phyloP scores from a whole-genome alignment of 1,140 invertebrate genomes.

The Leptopilina boulardi region DNA sequence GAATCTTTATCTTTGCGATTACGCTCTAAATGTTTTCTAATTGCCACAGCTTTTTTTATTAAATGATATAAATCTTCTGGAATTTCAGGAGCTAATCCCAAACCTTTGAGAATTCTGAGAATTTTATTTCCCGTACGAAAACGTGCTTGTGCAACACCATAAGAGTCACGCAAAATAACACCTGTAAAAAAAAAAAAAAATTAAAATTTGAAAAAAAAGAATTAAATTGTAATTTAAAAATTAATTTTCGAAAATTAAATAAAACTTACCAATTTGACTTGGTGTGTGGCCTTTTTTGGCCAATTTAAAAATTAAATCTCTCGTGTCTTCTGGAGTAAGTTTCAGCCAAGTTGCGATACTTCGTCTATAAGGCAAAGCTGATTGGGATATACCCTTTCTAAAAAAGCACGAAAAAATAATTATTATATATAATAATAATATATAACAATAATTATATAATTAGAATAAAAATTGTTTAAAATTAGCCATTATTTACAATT shows the following conservation, averaged over 20 bases:
- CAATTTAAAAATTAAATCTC: constrained; percentile 97
- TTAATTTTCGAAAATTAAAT: background rate
- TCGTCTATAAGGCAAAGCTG: constrained; percentile 97
- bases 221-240: background rate
- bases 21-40: constrained; percentile 98
- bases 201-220: background rate
- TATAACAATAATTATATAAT: background rate
- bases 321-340: constrained; percentile 96
- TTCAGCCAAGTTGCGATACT: constrained; percentile 99
- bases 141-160: constrained; percentile 98
- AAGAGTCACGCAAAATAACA: constrained; percentile 98
- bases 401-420: constrained; percentile 71
- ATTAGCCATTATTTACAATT: background rate
- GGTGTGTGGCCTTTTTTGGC: constrained; percentile 99
- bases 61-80: constrained; percentile 99
- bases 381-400: constrained; percentile 99
- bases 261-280: constrained; percentile 96
- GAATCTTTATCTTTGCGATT: constrained; percentile 98
- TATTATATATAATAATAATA: background rate
- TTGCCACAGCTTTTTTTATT: constrained; percentile 99
- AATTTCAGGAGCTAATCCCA: constrained; percentile 96
- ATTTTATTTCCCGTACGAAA: constrained; percentile 99
- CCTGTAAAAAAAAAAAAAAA: constrained; percentile 77
- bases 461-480: too few relatives aligned
- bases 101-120: constrained; percentile 96